phyloP scores from a whole-genome alignment of 2,113 vertebrate genomes.

The Nothocercus nigrocapillus region DNA sequence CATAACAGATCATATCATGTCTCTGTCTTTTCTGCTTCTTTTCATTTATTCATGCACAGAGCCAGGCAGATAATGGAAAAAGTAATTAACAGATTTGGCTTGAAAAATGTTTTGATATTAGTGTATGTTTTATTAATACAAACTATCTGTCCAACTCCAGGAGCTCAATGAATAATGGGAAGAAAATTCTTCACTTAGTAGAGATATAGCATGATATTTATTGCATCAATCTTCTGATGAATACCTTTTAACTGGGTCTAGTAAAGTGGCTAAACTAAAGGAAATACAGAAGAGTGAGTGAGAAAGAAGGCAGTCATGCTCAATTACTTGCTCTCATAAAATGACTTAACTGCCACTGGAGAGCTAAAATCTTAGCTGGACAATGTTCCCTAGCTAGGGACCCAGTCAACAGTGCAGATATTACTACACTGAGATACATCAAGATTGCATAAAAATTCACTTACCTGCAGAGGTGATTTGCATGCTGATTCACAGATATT shows the following conservation, averaged over 20 bases:
- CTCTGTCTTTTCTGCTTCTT: conserved; percentile 19
- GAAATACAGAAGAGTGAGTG: neutral
- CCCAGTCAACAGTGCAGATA: neutral
- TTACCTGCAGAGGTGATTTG: neutral
- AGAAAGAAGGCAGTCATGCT: fast-evolving
- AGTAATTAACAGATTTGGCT: conserved; percentile 50
- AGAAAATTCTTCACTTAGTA: neutral
- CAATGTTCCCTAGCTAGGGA: neutral
- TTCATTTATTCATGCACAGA: conserved; percentile 54
- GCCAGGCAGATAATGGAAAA: conserved; percentile 31
- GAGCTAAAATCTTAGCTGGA: conserved; percentile 8
- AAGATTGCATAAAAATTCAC: neutral
- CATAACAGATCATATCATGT: neutral
- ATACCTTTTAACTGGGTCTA: neutral
- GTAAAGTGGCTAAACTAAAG: neutral
- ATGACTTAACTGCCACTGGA: neutral
- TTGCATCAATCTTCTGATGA: neutral
- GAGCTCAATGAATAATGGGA: neutral
- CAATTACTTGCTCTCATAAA: neutral
- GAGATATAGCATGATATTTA: neutral
- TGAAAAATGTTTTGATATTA: conserved; percentile 49
- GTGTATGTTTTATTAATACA: conserved; percentile 48
- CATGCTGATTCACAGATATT: neutral
- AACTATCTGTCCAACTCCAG: neutral
- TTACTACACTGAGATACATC: neutral